These are phyloP conservation scores for Ageneiosus marmoratus DNA, from an alignment of 2,113 vertebrate genomes.

Conservation along the genomic window DNA sequence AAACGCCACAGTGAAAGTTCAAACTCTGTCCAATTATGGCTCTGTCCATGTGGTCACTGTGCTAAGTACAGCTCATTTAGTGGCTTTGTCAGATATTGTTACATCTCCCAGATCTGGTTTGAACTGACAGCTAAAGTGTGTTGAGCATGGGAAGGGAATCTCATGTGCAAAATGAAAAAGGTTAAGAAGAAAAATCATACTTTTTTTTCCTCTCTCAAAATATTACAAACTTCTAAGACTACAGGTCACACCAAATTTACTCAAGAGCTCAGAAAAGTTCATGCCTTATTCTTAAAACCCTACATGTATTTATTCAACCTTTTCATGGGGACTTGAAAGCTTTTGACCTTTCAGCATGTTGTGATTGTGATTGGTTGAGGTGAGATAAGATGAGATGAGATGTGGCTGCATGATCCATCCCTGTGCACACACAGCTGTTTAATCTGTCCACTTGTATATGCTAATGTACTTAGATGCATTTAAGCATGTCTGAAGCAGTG, in stretches of 20 bases:
- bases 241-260: not conserved
- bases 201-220: not conserved
- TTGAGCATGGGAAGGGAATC: slow-evolving; percentile 5
- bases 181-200: not conserved
- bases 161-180: not conserved
- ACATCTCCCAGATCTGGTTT: slow-evolving; percentile 25
- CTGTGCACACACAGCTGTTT: not conserved
- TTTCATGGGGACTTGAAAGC: not conserved
- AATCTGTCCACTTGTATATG: not conserved
- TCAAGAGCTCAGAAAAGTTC: not conserved
- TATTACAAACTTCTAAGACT: not conserved
- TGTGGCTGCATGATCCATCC: not conserved
- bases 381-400: not conserved
- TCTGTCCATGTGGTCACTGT: slow-evolving; percentile 28
- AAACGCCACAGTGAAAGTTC: slow-evolving; percentile 10
- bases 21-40: slow-evolving; percentile 33
- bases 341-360: not conserved
- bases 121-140: slow-evolving; percentile 37
- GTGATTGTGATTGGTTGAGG: too few relatives aligned
- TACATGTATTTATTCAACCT: not conserved
- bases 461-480: slow-evolving; percentile 1
- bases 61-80: slow-evolving; percentile 28
- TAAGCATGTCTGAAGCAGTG: not conserved
- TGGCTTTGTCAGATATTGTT: slow-evolving; percentile 41
- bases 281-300: not conserved